Conservation (phyloP, 2,113 vertebrate species). For the Pseudorasbora parva region DNA sequence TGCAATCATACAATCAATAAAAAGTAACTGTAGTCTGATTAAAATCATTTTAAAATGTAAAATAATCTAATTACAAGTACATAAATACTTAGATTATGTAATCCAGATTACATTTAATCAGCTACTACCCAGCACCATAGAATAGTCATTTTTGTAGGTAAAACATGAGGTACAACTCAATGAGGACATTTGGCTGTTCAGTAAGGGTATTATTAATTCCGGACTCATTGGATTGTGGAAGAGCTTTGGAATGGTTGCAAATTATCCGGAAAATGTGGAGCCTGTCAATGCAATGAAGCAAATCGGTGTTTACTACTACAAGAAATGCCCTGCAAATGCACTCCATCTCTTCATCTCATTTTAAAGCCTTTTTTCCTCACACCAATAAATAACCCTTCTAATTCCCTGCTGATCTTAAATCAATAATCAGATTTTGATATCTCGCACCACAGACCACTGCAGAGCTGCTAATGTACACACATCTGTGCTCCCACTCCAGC, state of each 20-base stretch:
- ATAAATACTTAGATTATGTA: too few relatives aligned
- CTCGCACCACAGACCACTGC: conserved; percentile 49
- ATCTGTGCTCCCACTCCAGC: conserved; percentile 44
- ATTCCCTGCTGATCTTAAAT: conserved; percentile 56
- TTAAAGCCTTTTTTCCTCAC: not conserved
- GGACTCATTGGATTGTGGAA: conserved; percentile 20
- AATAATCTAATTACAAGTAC: too few relatives aligned
- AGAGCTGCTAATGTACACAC: conserved; percentile 51
- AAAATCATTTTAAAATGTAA: too few relatives aligned
- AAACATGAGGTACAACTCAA: not conserved
- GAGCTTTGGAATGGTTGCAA: not conserved
- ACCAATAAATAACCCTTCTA: conserved; percentile 62
- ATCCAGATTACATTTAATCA: too few relatives aligned
- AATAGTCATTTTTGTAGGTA: not conserved
- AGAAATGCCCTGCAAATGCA: conserved; percentile 29
- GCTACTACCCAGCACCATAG: not conserved
- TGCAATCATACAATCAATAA: too few relatives aligned
- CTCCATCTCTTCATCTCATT: conserved; percentile 35
- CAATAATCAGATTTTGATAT: conserved; percentile 63
- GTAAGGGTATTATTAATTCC: conserved; percentile 1
- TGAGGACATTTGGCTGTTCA: not conserved
- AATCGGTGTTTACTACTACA: conserved; percentile 30
- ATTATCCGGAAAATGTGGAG: not conserved
- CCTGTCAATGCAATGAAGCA: conserved; percentile 2
- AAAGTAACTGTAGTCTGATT: too few relatives aligned